phyloP scores from a whole-genome alignment of 1,140 invertebrate species.

The Spodoptera frugiperda region DNA sequence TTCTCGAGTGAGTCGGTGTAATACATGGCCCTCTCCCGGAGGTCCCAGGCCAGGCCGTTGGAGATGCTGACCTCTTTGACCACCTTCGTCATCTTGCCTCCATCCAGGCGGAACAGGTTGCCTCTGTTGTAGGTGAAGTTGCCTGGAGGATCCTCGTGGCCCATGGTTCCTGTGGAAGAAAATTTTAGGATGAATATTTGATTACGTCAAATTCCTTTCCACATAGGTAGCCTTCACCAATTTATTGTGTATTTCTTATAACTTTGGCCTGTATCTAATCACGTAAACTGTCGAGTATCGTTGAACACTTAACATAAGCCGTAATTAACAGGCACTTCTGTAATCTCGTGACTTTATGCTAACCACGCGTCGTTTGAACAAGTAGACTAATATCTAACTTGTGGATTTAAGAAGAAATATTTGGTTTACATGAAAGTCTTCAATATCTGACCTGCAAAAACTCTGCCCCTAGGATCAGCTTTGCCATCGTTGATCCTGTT shows the following conservation, averaged over 20 bases:
- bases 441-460: constrained; percentile 90
- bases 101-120: constrained; percentile 86
- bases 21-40: constrained; percentile 90
- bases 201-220: background rate
- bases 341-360: too few species aligned
- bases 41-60: constrained; percentile 94
- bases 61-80: constrained; percentile 88
- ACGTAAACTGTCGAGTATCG: too few species aligned
- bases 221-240: too few species aligned
- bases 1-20: constrained; percentile 91
- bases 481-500: constrained; percentile 96
- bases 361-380: too few species aligned
- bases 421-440: too few species aligned
- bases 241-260: too few species aligned
- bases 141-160: constrained; percentile 83
- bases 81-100: constrained; percentile 72
- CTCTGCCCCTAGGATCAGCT: constrained; percentile 91
- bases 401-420: too few species aligned
- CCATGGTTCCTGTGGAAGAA: constrained; percentile 89
- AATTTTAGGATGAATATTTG: background rate
- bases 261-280: too few species aligned
- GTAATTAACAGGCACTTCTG: too few species aligned
- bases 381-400: too few species aligned
- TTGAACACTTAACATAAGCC: too few species aligned
- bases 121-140: constrained; percentile 83